Conservation (phyloP, 2,888 invertebrate genomes). For the Agrochola lychnidis region DNA sequence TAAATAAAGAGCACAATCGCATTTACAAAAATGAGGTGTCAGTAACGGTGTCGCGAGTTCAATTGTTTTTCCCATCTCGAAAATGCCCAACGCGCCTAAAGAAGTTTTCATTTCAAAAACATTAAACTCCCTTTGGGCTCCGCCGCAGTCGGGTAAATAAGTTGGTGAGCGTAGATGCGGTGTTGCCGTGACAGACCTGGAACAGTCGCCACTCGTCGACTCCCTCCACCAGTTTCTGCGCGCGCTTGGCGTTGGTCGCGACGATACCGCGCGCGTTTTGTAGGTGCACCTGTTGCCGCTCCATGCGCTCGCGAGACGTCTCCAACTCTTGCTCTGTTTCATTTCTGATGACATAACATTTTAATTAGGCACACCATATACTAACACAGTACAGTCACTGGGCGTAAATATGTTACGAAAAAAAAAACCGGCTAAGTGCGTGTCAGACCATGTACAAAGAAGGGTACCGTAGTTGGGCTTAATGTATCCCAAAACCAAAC, state of each 20-base stretch:
- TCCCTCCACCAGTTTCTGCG: slow-evolving; percentile 82
- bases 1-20: too few relatives aligned
- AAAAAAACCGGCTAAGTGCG: too few relatives aligned
- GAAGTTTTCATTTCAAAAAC: neutral
- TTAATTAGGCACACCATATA: neutral
- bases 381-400: too few relatives aligned
- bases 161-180: too few relatives aligned
- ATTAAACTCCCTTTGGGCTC: neutral
- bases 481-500: too few relatives aligned
- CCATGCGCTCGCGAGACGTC: slow-evolving; percentile 76
- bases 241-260: slow-evolving; percentile 77
- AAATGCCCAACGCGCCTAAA: too few relatives aligned
- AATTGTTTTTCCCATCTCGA: too few relatives aligned
- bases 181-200: slow-evolving; percentile 68
- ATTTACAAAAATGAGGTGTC: too few relatives aligned
- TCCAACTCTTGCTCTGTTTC: slow-evolving; percentile 83
- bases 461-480: too few relatives aligned
- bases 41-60: too few relatives aligned
- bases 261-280: slow-evolving; percentile 82
- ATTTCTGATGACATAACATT: slow-evolving; percentile 65
- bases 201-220: slow-evolving; percentile 84
- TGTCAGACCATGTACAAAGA: too few relatives aligned
- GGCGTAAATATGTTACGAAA: neutral
- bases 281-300: slow-evolving; percentile 78
- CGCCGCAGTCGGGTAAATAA: neutral